Evolutionary conservation across 2,888 invertebrate species (phyloP), one percentile per base, ranked within the genome.

Genomic region (Hirtodrosophila trivittata): DNA sequence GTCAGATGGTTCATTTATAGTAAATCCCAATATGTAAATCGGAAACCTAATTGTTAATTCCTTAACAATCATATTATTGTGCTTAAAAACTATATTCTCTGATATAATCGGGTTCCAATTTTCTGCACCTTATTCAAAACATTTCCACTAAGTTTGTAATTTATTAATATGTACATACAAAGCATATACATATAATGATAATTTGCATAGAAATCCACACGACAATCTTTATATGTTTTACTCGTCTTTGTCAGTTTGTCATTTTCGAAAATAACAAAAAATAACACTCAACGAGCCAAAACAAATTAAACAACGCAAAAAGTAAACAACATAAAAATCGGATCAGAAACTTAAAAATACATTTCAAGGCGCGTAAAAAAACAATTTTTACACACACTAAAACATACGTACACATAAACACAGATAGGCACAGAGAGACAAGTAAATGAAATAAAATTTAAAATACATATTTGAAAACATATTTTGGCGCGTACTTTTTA

Each of bases 281-380:
- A 25, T 42, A 49, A 46, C n/a, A 33, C 12, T 37, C 13, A 39
- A 37, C 26, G 32, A 39, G 39, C 12, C 54, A 55, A 37, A 58
- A 35, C 56, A 82, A 80, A 64, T 76, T 41, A 80, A 76, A 78
- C 82, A 78, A 77, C 86, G 86, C 83, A 75, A 80, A 85, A 80
- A 78, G 80, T 82, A 80, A 80, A 80, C 86, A 78, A 77, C 72
- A 80, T 77, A 71, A 73, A 65, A 78, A 74, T 76, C 65, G 69
- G 72, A 83, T 74, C 76, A 60, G 58, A 82, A 83, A 80, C 80
- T 86, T 86, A 86, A 86, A 86, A 86, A 86, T 86, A 86, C 56
- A 76, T 86, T 86, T 80, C 86, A 86, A 80, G 86, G 80, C 86
- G 78, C 65, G 65, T 63, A 84, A 77, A 76, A 73, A 76, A 65